A percentile compares a stretch with the other conserved stretches of the same genome.
Evolutionary conservation across 2,113 vertebrate genomes (phyloP).

Genomic region (Cygnus buccinator): DNA sequence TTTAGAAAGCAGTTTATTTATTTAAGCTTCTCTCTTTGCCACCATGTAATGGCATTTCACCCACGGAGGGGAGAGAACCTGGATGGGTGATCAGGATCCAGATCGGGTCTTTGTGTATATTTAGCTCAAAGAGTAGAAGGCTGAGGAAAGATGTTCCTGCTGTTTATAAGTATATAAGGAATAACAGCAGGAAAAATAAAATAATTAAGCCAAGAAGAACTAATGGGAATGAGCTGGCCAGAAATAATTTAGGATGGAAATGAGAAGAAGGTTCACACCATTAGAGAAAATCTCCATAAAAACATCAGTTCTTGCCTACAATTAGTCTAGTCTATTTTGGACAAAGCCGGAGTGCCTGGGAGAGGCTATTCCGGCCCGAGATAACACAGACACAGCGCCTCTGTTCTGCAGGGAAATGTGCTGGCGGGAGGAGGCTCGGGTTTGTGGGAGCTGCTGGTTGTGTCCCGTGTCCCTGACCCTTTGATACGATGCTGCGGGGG

Average conservation of each 20-base stretch:
- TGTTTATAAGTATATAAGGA: neutral
- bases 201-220: slow-evolving; percentile 19
- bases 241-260: slow-evolving; percentile 52
- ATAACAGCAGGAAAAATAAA: slow-evolving; percentile 10
- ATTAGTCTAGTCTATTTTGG: neutral
- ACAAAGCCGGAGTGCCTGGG: too few species aligned
- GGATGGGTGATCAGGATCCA: neutral
- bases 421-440: neutral
- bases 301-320: neutral
- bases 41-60: fast-evolving
- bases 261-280: neutral
- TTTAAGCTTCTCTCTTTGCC: neutral
- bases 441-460: neutral
- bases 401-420: slow-evolving; percentile 8
- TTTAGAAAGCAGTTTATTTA: neutral
- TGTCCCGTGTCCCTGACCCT: neutral
- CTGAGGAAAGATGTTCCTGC: neutral
- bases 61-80: neutral
- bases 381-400: neutral
- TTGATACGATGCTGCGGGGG: fast-evolving
- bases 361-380: too few species aligned
- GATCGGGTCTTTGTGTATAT: fast-evolving
- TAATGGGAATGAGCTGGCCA: neutral
- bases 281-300: neutral
- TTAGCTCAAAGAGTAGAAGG: neutral